Conservation (phyloP, 2,888 invertebrate species). For the Nasonovia ribisnigri region DNA sequence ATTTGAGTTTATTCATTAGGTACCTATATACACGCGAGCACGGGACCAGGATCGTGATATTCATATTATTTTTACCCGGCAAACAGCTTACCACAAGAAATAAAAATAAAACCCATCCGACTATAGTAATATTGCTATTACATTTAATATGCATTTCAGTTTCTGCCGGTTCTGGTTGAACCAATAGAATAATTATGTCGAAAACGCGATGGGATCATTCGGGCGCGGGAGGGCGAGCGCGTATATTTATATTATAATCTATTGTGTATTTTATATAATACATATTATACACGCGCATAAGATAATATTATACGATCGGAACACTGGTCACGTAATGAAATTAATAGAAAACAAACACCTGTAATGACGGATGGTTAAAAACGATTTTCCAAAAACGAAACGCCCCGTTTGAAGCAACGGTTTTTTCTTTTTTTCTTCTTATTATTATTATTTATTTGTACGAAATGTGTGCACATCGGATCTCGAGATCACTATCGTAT, state of each 20-base stretch:
- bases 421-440: neutral
- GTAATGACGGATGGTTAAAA: slow-evolving; percentile 61
- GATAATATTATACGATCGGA: slow-evolving; percentile 18
- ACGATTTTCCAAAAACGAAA: slow-evolving; percentile 52
- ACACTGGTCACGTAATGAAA: slow-evolving; percentile 62
- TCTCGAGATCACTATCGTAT: slow-evolving; percentile 33
- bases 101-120: neutral
- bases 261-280: neutral
- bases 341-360: slow-evolving; percentile 63
- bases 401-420: slow-evolving; percentile 41
- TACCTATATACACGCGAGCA: neutral
- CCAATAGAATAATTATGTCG: slow-evolving; percentile 46
- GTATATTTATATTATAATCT: neutral
- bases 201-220: slow-evolving; percentile 45
- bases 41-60: neutral
- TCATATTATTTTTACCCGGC: neutral
- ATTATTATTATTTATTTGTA: slow-evolving; percentile 27
- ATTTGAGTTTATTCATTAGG: neutral
- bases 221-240: neutral
- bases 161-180: slow-evolving; percentile 41
- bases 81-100: neutral
- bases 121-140: neutral
- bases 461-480: slow-evolving; percentile 26
- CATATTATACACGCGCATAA: neutral
- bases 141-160: neutral